phyloP scores from a whole-genome alignment of 2,113 vertebrate genomes.

The Marcusenius ussheri region DNA sequence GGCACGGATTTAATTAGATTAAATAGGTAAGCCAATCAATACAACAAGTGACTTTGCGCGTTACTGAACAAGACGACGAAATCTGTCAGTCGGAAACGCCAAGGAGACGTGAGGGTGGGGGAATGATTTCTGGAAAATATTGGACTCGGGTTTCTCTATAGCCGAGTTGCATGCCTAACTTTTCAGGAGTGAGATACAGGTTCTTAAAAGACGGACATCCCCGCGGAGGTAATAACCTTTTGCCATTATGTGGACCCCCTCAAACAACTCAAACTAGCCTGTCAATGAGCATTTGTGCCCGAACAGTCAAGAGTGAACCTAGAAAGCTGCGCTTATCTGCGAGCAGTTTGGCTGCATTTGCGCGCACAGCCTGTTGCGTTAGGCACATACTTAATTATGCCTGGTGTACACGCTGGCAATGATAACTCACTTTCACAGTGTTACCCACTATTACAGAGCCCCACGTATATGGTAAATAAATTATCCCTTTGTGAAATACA shows the following conservation, averaged over 20 bases:
- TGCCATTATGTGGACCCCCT: neutral
- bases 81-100: neutral
- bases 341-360: neutral
- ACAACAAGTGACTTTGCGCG: neutral
- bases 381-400: neutral
- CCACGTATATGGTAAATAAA: neutral
- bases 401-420: conserved; percentile 12
- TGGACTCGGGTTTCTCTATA: neutral
- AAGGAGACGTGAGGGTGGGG: neutral
- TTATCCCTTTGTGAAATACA: neutral
- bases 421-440: neutral
- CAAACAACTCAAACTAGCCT: neutral
- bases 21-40: neutral
- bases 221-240: neutral
- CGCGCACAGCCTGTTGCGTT: neutral
- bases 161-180: neutral
- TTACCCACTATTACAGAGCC: neutral
- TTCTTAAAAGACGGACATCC: neutral
- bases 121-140: neutral
- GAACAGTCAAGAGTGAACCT: neutral
- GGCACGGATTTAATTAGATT: neutral
- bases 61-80: neutral
- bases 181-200: neutral
- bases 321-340: neutral
- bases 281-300: neutral